These are phyloP conservation scores for Engraulis encrasicolus DNA, from an alignment of 2,113 vertebrate species.

Conservation along the genomic window DNA sequence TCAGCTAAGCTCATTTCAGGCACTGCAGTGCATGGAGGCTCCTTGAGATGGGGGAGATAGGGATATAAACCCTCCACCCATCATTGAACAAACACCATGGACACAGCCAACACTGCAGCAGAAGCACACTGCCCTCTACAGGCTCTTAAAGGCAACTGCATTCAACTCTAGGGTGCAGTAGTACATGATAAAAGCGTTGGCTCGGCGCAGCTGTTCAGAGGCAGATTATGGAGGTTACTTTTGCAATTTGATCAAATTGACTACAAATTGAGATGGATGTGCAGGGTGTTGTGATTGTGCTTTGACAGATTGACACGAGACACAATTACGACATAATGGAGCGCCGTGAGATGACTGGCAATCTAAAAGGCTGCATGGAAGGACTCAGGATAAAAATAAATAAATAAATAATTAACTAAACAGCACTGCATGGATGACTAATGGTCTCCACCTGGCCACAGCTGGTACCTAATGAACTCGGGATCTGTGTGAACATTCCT, in stretches of 20 bases:
- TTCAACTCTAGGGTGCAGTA: not conserved
- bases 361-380: not conserved
- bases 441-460: slow-evolving; percentile 29
- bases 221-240: not conserved
- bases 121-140: slow-evolving; percentile 70
- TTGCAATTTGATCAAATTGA: not conserved
- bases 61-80: not conserved
- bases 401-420: too few species aligned
- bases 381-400: slow-evolving; percentile 31
- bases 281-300: not conserved
- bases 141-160: slow-evolving; percentile 50
- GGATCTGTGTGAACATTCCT: slow-evolving; percentile 13
- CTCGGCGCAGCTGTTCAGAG: not conserved
- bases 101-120: slow-evolving; percentile 23
- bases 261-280: not conserved
- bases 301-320: not conserved
- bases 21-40: not conserved
- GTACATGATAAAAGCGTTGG: not conserved
- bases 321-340: not conserved
- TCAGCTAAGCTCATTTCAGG: not conserved
- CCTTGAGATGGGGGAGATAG: not conserved
- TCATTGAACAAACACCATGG: not conserved
- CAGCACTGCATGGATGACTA: slow-evolving; percentile 28
- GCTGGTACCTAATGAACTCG: slow-evolving; percentile 14
- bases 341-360: not conserved